Base-by-base conservation (phyloP, 2,797 vertebrate species). In the Poeciliopsis gracilis region DNA sequence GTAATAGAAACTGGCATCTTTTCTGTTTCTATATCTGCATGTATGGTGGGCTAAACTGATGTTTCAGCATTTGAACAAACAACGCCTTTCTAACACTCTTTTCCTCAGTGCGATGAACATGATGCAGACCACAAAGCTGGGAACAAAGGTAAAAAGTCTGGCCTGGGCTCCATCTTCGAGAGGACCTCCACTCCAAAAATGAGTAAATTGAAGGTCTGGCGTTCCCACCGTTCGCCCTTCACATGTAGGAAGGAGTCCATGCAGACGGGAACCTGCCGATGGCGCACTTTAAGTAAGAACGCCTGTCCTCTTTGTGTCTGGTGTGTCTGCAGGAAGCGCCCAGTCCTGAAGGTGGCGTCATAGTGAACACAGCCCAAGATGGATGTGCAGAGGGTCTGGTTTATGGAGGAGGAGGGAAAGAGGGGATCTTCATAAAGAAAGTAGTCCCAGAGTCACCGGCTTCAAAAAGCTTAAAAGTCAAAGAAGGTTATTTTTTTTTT, bases 391-490 rank as follows among this genome's bases (percentile, higher is more conserved):
- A 97, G 55, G 98, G 97, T 84, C 96, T 99, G 28, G 93, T 97
- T 45, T 96, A 99, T 79, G 92, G 91, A 1, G 97, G 98, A 33
- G 98, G 98, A 28, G 97, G 97, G 57, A 92, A 93, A 82, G 96
- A 97, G 4, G 98, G 98, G 3, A 95, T 99, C 90, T 98, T 97
- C 84, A 95, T 99, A 72, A 97, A 97, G 84, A 95, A 97, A 85
- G 97, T 99, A 66, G 93, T 97, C 63, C 97, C 97, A 84, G 97
- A 96, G 78, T 97, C 97, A 49, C 93, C 97, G 5, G 98, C 98
- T 2, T 97, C 97, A 79, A 97, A 97, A 91, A 92, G 95, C 91
- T 95, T 98, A 88, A 95, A 92, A 87, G 90, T 99, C 72, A 97
- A 91, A 96, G 97, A 98, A 97, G 98, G 98, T 99, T 94, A 84